Conservation (phyloP, 2,888 invertebrate genomes). For the Lissonota sp. region DNA sequence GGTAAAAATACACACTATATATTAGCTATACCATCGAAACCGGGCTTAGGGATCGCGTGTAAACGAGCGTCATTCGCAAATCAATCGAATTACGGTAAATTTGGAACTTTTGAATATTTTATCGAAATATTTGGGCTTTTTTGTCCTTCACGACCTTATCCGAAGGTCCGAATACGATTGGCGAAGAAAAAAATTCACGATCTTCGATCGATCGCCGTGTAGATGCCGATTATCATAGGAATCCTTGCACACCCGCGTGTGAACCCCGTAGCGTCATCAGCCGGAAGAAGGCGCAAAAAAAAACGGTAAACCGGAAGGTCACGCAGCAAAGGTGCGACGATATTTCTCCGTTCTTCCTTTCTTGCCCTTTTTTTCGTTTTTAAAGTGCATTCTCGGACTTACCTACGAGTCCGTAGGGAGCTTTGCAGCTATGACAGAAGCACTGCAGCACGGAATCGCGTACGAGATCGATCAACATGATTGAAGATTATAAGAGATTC, state of each 20-base stretch:
- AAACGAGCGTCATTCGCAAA: conserved; percentile 45
- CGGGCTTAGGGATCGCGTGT: conserved; percentile 48
- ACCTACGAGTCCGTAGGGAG: conserved; percentile 86
- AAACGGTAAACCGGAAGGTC: conserved; percentile 50
- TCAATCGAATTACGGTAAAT: conserved; percentile 49
- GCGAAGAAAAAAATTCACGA: not conserved
- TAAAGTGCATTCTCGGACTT: conserved; percentile 70
- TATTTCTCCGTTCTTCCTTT: conserved; percentile 7
- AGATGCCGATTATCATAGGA: not conserved
- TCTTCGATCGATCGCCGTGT: too few species aligned
- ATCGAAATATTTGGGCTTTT: too few species aligned
- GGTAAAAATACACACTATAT: conserved; percentile 59
- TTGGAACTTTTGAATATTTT: too few species aligned
- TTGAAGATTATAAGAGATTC: conserved; percentile 70
- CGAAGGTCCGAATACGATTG: not conserved
- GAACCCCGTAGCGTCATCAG: conserved; percentile 12
- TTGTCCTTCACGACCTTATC: not conserved
- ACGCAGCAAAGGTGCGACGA: conserved; percentile 4
- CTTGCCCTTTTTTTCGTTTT: not conserved
- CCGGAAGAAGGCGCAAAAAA: conserved; percentile 3
- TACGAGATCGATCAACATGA: conserved; percentile 95
- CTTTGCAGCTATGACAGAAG: conserved; percentile 96
- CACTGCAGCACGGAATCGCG: conserved; percentile 97
- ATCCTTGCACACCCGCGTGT: conserved; percentile 22
- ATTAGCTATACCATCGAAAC: not conserved